Evolutionary conservation across 1,140 invertebrate genomes (phyloP), one percentile per base, ranked within the genome.

Genomic region (Cataglyphis hispanica): DNA sequence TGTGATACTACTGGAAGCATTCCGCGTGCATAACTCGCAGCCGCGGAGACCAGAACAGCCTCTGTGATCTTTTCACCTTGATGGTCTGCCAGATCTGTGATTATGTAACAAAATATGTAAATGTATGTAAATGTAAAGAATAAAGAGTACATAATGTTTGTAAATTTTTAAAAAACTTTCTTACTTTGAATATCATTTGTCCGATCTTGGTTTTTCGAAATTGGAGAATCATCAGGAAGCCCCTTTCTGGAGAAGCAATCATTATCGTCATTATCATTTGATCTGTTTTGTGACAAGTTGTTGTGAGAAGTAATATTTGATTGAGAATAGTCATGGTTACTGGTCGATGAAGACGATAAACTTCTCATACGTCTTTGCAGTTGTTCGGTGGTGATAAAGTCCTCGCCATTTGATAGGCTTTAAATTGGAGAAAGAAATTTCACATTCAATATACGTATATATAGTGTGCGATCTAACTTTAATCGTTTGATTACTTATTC

Each of bases 371-470:
- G 96, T 34, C 96, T 95, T 90, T 97, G 96, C 46, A 98, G 93
- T 91, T 98, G 98, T 53, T 97, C 97, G 58, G 97, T 98, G 60
- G 97, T 98, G 64, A 98, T 98, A 87, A 97, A 98, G 90, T 98
- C 97, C 93, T 97, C 97, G 13, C 98, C 98, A 93, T 98, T 98
- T 2, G 97, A 97, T 27, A 98, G 94, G 91, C 97, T 97, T 31
- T 31, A 31, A 5, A 10, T 19, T 50, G 16, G 0, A 58, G 58
- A 40, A 34, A 50, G 2, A 7, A 67, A 25, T 60, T 67, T 64
- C 13, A 67, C 27, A 81, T 53, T 63, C 1, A 56, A 50, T 74
- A 37, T 31, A 31, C 31, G n/a, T n/a, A 31, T 58, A 60, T 31
- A 27, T 31, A 1, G 88, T 50, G 60, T 76, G 80, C 56, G 19